These are phyloP conservation scores for Narcine bancroftii DNA, from an alignment of 2,113 vertebrate species.

Conservation along the genomic window DNA sequence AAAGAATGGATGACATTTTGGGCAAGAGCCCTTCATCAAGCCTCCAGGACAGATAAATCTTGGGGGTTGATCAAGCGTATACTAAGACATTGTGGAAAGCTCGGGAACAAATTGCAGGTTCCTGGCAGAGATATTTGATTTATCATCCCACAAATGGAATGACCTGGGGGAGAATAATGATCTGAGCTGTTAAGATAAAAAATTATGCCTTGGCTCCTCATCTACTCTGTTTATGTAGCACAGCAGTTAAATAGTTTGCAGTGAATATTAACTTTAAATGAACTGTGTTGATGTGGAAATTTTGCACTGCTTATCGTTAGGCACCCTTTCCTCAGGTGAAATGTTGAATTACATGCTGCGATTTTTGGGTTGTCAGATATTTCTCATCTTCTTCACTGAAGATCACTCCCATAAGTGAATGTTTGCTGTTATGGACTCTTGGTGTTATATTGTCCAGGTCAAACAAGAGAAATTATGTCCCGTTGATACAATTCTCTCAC, in stretches of 20 bases:
- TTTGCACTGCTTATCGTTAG: neutral
- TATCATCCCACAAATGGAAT: neutral
- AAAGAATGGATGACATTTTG: too few relatives aligned
- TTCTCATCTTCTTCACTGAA: neutral
- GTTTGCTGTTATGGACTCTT: neutral
- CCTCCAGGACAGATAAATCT: too few relatives aligned
- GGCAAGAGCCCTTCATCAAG: too few relatives aligned
- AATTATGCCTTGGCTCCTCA: neutral
- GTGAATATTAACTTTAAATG: constrained; percentile 8
- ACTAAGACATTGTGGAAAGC: too few relatives aligned
- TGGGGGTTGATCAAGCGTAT: too few relatives aligned
- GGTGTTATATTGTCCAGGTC: neutral
- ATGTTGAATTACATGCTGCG: neutral
- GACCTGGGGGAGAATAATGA: neutral
- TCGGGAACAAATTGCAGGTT: too few relatives aligned
- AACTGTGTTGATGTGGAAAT: neutral
- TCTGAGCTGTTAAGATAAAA: neutral
- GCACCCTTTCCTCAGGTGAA: neutral
- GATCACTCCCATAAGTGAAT: neutral
- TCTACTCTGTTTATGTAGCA: neutral
- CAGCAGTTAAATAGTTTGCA: neutral
- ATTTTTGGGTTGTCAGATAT: neutral
- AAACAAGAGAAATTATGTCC: neutral
- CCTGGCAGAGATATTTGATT: too few relatives aligned
- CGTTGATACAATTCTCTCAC: neutral